phyloP scores from a whole-genome alignment of 2,113 vertebrate species.

The Phoxinus phoxinus region DNA sequence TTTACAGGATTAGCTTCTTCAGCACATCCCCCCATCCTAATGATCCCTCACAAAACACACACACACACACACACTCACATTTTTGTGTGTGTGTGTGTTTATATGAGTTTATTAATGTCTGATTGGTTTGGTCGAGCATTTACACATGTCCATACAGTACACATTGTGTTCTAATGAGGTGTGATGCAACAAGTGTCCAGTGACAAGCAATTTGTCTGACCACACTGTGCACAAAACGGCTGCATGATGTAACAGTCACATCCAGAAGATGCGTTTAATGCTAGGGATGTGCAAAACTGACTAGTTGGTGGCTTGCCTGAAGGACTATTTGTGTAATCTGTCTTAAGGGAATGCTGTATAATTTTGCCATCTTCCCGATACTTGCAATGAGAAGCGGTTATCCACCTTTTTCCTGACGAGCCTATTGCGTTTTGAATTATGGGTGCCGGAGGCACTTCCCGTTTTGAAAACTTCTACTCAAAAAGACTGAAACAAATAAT shows the following conservation, averaged over 20 bases:
- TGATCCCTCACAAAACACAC: conserved; percentile 36
- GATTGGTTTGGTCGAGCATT: conserved; percentile 37
- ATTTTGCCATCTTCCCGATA: neutral
- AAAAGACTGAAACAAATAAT: no score
- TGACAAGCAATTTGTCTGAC: conserved; percentile 15
- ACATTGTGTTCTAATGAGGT: neutral
- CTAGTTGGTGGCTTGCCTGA: neutral
- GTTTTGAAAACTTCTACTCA: no score
- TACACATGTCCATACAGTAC: neutral
- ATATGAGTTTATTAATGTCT: conserved; percentile 26
- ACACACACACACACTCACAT: conserved; percentile 3
- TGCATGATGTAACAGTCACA: neutral
- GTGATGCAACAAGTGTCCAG: conserved; percentile 8
- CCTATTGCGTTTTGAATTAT: no score
- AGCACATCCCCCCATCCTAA: conserved; percentile 9
- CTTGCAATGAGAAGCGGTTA: neutral
- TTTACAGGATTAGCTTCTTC: conserved; percentile 60
- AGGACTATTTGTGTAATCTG: neutral
- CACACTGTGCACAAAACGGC: neutral
- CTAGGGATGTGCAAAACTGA: neutral
- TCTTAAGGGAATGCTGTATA: neutral
- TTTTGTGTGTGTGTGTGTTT: neutral
- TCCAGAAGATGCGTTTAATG: neutral
- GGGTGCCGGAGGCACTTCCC: no score
- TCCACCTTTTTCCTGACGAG: no score